A percentile compares a stretch with the other conserved stretches of the same genome.
Evolutionary conservation across 2,888 invertebrate species (phyloP).

Genomic region (Prostheceraeus crozeri): DNA sequence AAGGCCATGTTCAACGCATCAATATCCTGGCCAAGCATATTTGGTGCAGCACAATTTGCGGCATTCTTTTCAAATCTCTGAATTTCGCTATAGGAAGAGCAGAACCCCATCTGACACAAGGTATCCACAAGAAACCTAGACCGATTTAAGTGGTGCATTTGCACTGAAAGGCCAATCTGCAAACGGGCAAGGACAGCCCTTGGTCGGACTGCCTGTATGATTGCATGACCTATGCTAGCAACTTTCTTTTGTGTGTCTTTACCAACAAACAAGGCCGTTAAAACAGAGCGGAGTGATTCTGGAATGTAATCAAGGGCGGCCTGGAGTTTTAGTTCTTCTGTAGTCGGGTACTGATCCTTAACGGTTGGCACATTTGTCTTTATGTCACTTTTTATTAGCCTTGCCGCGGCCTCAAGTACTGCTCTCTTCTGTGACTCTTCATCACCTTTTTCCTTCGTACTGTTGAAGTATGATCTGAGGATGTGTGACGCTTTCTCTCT

Average conservation of each 20-base stretch:
- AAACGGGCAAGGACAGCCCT: slow-evolving; percentile 41
- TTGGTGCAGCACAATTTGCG: slow-evolving; percentile 32
- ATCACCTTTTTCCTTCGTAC: no score
- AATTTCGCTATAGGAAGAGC: slow-evolving; percentile 41
- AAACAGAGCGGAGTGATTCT: slow-evolving; percentile 36
- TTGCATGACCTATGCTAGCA: slow-evolving; percentile 42
- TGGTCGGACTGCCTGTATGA: slow-evolving; percentile 42
- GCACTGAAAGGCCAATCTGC: slow-evolving; percentile 43
- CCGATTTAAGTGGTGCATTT: slow-evolving; percentile 43
- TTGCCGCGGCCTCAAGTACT: slow-evolving; percentile 24
- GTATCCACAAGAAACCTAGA: slow-evolving; percentile 43
- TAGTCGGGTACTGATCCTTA: slow-evolving; percentile 7
- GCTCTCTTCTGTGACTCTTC: slow-evolving; percentile 31
- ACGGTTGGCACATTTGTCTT: slow-evolving; percentile 23
- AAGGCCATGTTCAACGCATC: slow-evolving; percentile 36
- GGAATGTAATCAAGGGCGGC: slow-evolving; percentile 36
- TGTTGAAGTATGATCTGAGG: no score
- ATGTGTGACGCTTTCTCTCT: no score
- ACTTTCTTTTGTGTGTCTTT: slow-evolving; percentile 36
- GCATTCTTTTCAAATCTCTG: slow-evolving; percentile 41
- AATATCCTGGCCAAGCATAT: slow-evolving; percentile 33
- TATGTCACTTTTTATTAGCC: slow-evolving; percentile 28
- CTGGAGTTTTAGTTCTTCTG: slow-evolving; percentile 2
- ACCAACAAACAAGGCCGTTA: slow-evolving; percentile 34
- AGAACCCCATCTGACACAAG: slow-evolving; percentile 42